Evolutionary conservation across 2,888 invertebrate species (phyloP).

Genomic region (Alcis repandata): DNA sequence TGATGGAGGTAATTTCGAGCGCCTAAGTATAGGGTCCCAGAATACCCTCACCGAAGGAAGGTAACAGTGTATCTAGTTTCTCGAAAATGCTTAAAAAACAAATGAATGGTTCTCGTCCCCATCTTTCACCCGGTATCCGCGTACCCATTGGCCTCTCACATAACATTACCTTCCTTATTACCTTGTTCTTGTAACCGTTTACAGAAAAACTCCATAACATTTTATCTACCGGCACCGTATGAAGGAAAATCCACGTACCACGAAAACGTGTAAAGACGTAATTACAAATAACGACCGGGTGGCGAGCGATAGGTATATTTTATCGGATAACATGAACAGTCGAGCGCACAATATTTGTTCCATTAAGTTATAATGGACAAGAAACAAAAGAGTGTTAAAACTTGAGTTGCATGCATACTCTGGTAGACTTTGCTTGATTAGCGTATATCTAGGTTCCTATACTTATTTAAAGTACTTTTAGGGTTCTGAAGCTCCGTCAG

Average conservation of each 20-base stretch:
- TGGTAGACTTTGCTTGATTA: not conserved
- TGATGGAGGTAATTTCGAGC: too few species aligned
- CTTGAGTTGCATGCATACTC: not conserved
- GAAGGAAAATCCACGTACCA: slow-evolving; percentile 51
- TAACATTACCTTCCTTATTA: slow-evolving; percentile 33
- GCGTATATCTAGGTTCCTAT: too few species aligned
- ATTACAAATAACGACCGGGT: slow-evolving; percentile 75
- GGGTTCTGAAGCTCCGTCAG: too few species aligned
- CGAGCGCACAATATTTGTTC: slow-evolving; percentile 31
- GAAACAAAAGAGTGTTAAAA: not conserved
- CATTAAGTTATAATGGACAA: slow-evolving; percentile 9
- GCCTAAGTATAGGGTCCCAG: too few species aligned
- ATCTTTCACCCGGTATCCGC: slow-evolving; percentile 12
- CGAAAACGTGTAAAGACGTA: slow-evolving; percentile 61
- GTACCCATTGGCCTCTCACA: slow-evolving; percentile 27
- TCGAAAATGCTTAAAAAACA: not conserved
- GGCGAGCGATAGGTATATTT: slow-evolving; percentile 74
- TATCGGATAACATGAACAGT: slow-evolving; percentile 74
- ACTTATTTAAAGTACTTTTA: too few species aligned
- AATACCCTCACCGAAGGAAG: too few species aligned
- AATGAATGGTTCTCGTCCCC: slow-evolving; percentile 14
- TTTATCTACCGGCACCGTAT: slow-evolving; percentile 44
- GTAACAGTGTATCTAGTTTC: too few species aligned
- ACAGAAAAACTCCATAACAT: slow-evolving; percentile 44
- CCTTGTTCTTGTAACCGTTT: slow-evolving; percentile 37